These are phyloP conservation scores for Callaeas wilsoni DNA, from an alignment of 2,113 vertebrate genomes.

Conservation along the genomic window DNA sequence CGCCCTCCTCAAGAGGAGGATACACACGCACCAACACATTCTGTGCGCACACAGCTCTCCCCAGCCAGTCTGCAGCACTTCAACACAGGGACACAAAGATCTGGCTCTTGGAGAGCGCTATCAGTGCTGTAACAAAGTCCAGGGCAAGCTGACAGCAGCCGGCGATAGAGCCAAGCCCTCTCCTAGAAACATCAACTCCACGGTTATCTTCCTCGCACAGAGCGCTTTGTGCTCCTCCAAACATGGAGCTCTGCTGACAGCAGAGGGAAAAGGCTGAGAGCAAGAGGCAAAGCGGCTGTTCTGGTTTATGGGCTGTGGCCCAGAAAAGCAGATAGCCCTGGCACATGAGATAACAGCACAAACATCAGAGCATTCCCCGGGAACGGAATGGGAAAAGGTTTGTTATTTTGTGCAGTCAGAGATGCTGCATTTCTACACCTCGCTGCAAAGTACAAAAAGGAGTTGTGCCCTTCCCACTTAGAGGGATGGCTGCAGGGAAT, in stretches of 20 bases:
- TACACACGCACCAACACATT: not conserved
- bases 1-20: not conserved
- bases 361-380: not conserved
- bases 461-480: not conserved
- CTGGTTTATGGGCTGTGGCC: not conserved
- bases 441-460: not conserved
- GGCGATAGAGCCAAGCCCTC: not conserved
- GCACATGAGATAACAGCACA: not conserved
- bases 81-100: not conserved
- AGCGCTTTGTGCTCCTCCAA: not conserved
- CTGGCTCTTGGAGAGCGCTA: not conserved
- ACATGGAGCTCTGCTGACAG: not conserved
- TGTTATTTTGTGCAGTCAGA: not conserved
- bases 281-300: not conserved
- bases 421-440: not conserved
- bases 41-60: not conserved
- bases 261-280: not conserved
- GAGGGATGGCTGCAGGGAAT: not conserved
- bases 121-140: slow-evolving; percentile 24
- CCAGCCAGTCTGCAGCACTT: not conserved
- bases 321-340: slow-evolving; percentile 2
- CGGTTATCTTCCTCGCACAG: not conserved
- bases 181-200: not conserved
- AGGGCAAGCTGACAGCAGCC: not conserved
- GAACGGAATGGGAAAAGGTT: not conserved